Base-by-base conservation (phyloP, 2,113 vertebrate species). In the Chrysochloris asiatica region DNA sequence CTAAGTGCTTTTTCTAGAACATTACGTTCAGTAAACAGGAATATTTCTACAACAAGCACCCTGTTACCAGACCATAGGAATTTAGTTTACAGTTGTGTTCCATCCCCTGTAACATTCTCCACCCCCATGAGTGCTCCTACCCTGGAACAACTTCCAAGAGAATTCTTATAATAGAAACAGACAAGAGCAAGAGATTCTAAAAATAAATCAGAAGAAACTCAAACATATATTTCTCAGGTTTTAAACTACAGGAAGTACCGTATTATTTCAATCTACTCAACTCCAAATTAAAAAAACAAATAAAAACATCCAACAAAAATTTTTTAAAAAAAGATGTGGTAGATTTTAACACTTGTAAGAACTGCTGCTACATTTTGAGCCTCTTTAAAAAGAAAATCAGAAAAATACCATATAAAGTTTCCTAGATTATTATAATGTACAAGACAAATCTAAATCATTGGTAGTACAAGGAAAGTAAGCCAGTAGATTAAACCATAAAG, bases 101-200 rank as follows among this genome's bases (percentile, higher is more conserved):
- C 41, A 76, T 92, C 69, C 90, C 77, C 78, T 85, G 69, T 85
- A 45, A 21, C 0, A 56, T 33, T 88, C 90, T 84, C 81, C 79
- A 69, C 67, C 76, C 90, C 54, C 11, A 88, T 79, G 2, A 3
- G 61, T 73, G 1, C 86, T 28, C 36, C 76, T 94, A 94, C 93
- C 90, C 91, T 95, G 91, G 78, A 97, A 98, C 19, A 6, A 83
- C 90, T 95, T 97, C 95, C 96, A 97, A 95, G 95, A 90, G 90
- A 96, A 97, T 97, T 96, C 97, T 97, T 89, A 97, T 95, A 98
- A 97, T 97, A 98, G 97, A 97, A 97, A 96, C 95, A 96, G 95
- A 96, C 82, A 97, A 89, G 96, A 97, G 96, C 95, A 96, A 95
- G 61, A 73, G 52, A 82, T 72, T 95, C 97, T 98, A 98, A 98